phyloP scores from a whole-genome alignment of 2,888 invertebrate species.

The Cheiracanthium punctorium region DNA sequence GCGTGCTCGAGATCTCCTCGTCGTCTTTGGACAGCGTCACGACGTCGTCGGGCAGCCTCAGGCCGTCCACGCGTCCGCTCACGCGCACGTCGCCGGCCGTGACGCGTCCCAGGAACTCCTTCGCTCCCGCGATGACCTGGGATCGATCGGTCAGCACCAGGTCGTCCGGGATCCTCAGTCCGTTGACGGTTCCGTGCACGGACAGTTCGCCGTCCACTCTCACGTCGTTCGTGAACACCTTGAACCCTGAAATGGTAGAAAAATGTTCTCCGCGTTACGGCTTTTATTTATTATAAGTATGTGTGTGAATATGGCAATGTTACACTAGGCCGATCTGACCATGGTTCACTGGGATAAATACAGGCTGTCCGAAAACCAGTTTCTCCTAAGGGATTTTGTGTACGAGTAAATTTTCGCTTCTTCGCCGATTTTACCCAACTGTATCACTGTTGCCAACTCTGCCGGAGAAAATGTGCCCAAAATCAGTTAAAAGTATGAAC shows the following conservation, averaged over 20 bases:
- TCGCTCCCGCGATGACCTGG: constrained; percentile 29
- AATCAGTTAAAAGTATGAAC: no score
- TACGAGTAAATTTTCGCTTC: no score
- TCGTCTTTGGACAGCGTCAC: constrained; percentile 56
- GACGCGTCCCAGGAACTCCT: constrained; percentile 44
- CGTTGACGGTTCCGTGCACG: constrained; percentile 41
- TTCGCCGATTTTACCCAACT: no score
- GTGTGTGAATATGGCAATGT: no score
- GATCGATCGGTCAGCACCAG: constrained; percentile 35
- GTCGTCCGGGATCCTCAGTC: constrained; percentile 58
- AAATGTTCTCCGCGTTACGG: no score
- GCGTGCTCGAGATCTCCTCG: constrained; percentile 32
- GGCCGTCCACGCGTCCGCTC: constrained; percentile 43
- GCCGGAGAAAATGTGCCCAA: no score
- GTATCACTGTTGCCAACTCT: no score
- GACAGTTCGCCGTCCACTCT: constrained; percentile 11
- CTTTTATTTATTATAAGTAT: no score
- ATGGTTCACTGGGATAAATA: no score
- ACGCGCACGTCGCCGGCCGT: constrained; percentile 35
- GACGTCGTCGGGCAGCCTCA: constrained; percentile 60
- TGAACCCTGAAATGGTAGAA: constrained; percentile 35
- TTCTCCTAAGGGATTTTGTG: no score
- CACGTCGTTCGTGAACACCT: constrained; percentile 45
- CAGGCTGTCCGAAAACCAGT: no score
- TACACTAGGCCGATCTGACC: no score